Conservation (phyloP, 2,797 vertebrate genomes). For the Glyptemys insculpta region DNA sequence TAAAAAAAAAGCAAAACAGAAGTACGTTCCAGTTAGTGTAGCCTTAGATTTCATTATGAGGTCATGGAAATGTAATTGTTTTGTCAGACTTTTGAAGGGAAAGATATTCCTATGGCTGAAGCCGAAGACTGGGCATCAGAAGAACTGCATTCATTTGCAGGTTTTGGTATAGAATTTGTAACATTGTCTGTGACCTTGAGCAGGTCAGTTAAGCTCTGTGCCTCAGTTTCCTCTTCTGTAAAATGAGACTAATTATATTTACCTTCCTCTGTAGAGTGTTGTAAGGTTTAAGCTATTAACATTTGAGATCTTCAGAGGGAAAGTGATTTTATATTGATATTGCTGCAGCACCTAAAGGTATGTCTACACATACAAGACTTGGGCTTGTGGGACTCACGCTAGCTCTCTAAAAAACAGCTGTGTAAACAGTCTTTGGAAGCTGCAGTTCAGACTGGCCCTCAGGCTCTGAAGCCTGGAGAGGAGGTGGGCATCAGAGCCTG, state of each 20-base stretch:
- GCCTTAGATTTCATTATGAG: not conserved
- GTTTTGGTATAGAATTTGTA: not conserved
- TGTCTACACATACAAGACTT: no score
- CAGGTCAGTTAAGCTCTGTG: not conserved
- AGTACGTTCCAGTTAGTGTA: not conserved
- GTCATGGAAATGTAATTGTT: not conserved
- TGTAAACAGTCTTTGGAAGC: no score
- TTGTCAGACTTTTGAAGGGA: not conserved
- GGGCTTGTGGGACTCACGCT: no score
- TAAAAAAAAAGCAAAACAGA: not conserved
- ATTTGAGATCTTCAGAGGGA: not conserved
- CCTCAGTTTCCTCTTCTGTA: not conserved
- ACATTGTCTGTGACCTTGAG: accelerated
- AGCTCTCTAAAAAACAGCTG: no score
- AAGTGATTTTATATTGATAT: not conserved
- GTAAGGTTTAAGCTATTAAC: not conserved
- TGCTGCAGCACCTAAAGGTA: not conserved
- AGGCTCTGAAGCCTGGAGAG: no score
- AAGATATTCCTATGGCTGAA: not conserved
- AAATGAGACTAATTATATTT: not conserved
- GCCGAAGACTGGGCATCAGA: not conserved
- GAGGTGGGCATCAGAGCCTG: no score
- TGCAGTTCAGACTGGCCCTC: no score
- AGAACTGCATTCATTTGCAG: not conserved
- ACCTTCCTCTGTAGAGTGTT: not conserved